Evolutionary conservation across 2,888 invertebrate genomes (phyloP).

Genomic region (Atherix ibis): DNA sequence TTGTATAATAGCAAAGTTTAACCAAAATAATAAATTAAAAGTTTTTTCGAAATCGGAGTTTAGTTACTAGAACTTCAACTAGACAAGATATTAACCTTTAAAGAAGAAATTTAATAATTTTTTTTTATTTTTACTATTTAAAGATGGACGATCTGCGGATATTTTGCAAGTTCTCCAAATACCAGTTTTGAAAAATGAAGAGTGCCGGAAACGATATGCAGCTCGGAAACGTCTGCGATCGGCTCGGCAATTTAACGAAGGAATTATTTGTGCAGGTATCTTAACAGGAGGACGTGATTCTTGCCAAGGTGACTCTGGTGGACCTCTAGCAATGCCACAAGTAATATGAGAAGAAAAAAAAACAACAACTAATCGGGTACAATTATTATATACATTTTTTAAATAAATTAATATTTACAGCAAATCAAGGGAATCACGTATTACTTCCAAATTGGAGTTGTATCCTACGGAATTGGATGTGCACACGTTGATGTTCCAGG

Average conservation of each 20-base stretch:
- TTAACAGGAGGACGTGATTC: slow-evolving; percentile 27
- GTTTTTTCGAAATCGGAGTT: too few relatives aligned
- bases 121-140: too few relatives aligned
- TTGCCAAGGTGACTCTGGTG: slow-evolving; percentile 31
- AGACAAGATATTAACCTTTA: too few relatives aligned
- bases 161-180: slow-evolving; percentile 52
- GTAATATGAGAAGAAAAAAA: slow-evolving; percentile 14
- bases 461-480: slow-evolving; percentile 49
- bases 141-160: slow-evolving; percentile 52
- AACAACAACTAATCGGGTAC: too few relatives aligned
- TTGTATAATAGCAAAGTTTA: too few relatives aligned
- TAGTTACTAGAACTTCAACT: too few relatives aligned
- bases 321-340: slow-evolving; percentile 29
- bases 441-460: slow-evolving; percentile 42
- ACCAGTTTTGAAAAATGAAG: slow-evolving; percentile 45
- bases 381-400: background rate
- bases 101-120: too few relatives aligned
- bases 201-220: slow-evolving; percentile 36
- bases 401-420: background rate
- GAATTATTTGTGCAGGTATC: slow-evolving; percentile 27
- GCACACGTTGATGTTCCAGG: slow-evolving; percentile 46
- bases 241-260: slow-evolving; percentile 24
- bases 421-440: slow-evolving; percentile 17
- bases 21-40: too few relatives aligned
- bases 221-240: slow-evolving; percentile 18